phyloP scores from a whole-genome alignment of 2,113 vertebrate genomes.

The Xyrauchen texanus region DNA sequence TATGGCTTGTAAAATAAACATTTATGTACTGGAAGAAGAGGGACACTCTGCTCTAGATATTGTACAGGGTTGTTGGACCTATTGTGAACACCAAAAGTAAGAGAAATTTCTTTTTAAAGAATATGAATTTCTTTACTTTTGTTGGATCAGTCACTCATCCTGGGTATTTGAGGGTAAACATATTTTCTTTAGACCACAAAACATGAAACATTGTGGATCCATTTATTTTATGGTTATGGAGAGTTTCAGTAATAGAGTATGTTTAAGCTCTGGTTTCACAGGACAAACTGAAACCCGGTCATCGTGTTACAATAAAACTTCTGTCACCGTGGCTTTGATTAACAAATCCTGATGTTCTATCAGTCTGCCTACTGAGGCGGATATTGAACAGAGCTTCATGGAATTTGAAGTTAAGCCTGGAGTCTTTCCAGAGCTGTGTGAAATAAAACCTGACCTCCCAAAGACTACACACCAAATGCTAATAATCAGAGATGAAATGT shows the following conservation, averaged over 20 bases:
- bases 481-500: conserved; percentile 35
- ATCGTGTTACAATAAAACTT: conserved; percentile 16
- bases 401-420: conserved; percentile 21
- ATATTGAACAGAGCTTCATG: conserved; percentile 44
- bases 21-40: neutral
- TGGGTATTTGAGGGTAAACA: neutral
- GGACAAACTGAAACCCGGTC: neutral
- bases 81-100: conserved; percentile 2
- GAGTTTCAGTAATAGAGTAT: conserved; percentile 13
- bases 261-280: conserved; percentile 28
- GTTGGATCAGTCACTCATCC: conserved; percentile 4
- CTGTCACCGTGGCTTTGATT: conserved; percentile 12
- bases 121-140: conserved; percentile 22
- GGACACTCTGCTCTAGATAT: too few relatives aligned
- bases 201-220: neutral
- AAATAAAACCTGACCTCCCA: conserved; percentile 8
- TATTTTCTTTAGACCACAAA: conserved; percentile 33
- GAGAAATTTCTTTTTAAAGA: conserved; percentile 10
- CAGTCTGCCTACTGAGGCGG: conserved; percentile 34
- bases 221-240: conserved; percentile 7
- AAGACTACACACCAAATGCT: conserved; percentile 16
- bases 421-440: conserved; percentile 30
- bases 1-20: neutral
- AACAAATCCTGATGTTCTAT: conserved; percentile 16
- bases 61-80: neutral